Percentiles rank a stretch among this genome's conserved stretches.
Evolutionary conservation across 2,797 vertebrate species (phyloP).

Genomic region (Acestrorhynchus altus): DNA sequence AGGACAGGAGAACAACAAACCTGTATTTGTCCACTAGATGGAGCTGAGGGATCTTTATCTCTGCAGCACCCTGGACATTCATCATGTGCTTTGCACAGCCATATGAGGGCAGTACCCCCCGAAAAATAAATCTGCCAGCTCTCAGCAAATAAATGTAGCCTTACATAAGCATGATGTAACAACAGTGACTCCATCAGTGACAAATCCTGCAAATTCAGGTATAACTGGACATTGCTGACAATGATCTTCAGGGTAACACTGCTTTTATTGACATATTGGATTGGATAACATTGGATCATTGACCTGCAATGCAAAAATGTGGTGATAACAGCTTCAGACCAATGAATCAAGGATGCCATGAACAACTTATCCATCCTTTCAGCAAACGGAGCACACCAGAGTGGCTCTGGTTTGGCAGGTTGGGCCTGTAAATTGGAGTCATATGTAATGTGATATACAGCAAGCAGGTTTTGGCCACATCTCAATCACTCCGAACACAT

Average conservation of each 20-base stretch:
- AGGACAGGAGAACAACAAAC: not conserved
- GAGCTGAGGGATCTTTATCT: conserved; percentile 62
- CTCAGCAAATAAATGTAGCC: not conserved
- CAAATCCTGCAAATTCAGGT: too few relatives aligned
- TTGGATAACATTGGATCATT: not conserved
- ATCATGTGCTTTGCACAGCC: conserved; percentile 17
- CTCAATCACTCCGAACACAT: too few relatives aligned
- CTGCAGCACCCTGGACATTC: conserved; percentile 19
- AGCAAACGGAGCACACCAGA: conserved; percentile 63
- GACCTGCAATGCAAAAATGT: not conserved
- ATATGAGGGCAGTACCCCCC: conserved; percentile 63
- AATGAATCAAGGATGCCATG: conserved; percentile 23
- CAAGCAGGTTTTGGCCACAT: not conserved
- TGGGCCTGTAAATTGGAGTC: conserved; percentile 39
- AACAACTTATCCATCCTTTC: conserved; percentile 66
- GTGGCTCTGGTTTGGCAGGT: conserved; percentile 46
- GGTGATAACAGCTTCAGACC: not conserved
- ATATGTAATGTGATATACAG: conserved; percentile 70
- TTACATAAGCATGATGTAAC: not conserved
- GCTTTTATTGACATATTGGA: not conserved
- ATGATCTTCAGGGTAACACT: not conserved
- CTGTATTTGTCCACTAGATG: conserved; percentile 68
- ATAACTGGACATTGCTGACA: not conserved
- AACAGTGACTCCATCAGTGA: not conserved
- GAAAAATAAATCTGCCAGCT: conserved; percentile 20